A percentile compares a stretch with the other conserved stretches of the same genome.
Evolutionary conservation across 2,113 vertebrate genomes (phyloP).

Genomic region (Zapus hudsonius): DNA sequence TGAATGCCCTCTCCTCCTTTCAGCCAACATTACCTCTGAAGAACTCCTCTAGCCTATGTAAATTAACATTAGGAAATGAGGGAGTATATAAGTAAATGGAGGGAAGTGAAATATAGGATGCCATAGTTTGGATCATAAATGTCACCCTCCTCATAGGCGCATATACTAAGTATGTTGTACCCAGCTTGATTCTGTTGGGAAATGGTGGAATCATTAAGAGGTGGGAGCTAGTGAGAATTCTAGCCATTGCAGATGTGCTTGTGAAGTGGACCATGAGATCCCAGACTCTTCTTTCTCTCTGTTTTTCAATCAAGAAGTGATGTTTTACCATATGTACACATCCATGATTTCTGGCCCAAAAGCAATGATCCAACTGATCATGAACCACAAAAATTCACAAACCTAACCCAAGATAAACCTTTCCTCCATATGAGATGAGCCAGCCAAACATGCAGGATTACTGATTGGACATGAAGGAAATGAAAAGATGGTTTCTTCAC

Average conservation of each 20-base stretch:
- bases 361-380: not conserved
- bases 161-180: not conserved
- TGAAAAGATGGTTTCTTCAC: not conserved
- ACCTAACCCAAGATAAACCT: not conserved
- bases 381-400: not conserved
- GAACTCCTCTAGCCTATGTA: conserved; percentile 39
- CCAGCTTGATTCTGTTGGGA: not conserved
- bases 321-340: not conserved
- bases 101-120: not conserved
- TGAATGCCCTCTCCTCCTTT: not conserved
- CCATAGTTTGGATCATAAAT: not conserved
- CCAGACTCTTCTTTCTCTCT: not conserved
- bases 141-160: not conserved
- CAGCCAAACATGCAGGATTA: not conserved
- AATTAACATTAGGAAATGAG: conserved; percentile 54
- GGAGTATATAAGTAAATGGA: conserved; percentile 64
- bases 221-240: not conserved
- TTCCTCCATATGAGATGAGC: not conserved
- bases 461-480: not conserved
- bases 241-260: not conserved
- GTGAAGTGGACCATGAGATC: not conserved
- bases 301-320: not conserved
- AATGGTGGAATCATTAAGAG: not conserved
- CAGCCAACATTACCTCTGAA: not conserved
- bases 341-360: not conserved